Base-by-base conservation (phyloP, 2,888 invertebrate genomes). In the Andrena bucephala region DNA sequence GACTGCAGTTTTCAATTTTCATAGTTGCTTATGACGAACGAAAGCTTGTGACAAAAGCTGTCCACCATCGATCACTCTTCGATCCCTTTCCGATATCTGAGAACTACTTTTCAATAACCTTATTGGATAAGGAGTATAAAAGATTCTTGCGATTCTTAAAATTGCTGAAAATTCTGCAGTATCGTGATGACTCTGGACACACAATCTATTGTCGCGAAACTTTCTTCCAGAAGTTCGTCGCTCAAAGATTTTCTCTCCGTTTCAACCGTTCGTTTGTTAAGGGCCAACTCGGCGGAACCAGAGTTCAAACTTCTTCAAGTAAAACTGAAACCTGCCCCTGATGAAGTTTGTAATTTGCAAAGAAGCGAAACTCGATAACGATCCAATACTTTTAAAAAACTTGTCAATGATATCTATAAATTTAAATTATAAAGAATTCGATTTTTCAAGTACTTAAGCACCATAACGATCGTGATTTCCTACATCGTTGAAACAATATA, bases 121-220 rank as follows among this genome's bases (percentile, higher is more conserved):
- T 10, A n/a, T 57, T 27, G 57, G 27, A 27, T 8, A 57, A 57
- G 27, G 13, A 57, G 27, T 24, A 27, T 24, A 57, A 57, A 57
- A 27, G 13, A 13, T 27, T 13, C 42, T 27, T 16, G 42, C 42
- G 16, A 20, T 27, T 27, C 13, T 24, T 57, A 20, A 24, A 69
- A 62, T 71, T 33, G 13, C 13, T 36, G 8, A 54, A 54, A 24
- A 36, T 42, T 29, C 16, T 63, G 5, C 10, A 27, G 13, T 10
- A 29, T 29, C 27, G 13, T 13, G 42, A 13, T 27, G 27, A 33
- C 48, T 1, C 24, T 24, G 5, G 16, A 16, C 16, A 52, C 60
- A 13, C 27, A 62, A 20, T 36, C 24, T 24, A 50, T 52, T n/a
- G 27, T 29, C 74, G 50, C 6, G 29, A 36, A 76, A 76, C 62